Evolutionary conservation across 2,797 vertebrate genomes (phyloP).

Genomic region (Chelmon rostratus): DNA sequence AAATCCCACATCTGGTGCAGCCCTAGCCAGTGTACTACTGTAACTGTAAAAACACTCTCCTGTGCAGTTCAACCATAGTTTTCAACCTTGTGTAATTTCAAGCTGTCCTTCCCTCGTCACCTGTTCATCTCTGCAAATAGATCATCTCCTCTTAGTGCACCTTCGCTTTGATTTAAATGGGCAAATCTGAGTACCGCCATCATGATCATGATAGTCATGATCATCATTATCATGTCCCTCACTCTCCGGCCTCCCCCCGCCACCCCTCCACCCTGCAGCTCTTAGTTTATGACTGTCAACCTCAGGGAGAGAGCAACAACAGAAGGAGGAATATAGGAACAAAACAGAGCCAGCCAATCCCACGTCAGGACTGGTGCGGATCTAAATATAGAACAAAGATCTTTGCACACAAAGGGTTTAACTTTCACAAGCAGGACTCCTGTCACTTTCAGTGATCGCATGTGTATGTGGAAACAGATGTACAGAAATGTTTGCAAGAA

Average conservation of each 20-base stretch:
- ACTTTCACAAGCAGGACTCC: slow-evolving; percentile 53
- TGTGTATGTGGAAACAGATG: neutral
- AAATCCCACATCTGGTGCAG: slow-evolving; percentile 33
- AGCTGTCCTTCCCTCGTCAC: neutral
- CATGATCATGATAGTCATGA: slow-evolving; percentile 6
- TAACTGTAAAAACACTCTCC: slow-evolving; percentile 17
- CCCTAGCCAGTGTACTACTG: neutral
- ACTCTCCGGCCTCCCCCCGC: neutral
- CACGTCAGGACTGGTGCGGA: slow-evolving; percentile 12
- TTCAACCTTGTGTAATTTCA: no score
- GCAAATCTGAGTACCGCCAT: slow-evolving; percentile 35
- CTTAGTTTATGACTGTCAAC: slow-evolving; percentile 57
- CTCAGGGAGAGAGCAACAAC: slow-evolving; percentile 32
- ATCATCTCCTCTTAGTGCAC: slow-evolving; percentile 11
- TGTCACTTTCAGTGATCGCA: slow-evolving; percentile 24
- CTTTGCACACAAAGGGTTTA: slow-evolving; percentile 60
- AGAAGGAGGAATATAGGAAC: slow-evolving; percentile 17
- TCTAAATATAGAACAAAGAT: slow-evolving; percentile 63
- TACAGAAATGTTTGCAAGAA: neutral
- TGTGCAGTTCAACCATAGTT: neutral
- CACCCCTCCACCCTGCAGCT: neutral
- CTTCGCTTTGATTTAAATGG: slow-evolving; percentile 24
- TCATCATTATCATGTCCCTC: slow-evolving; percentile 27
- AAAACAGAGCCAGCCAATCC: slow-evolving; percentile 39
- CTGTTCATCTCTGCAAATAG: neutral